Percentiles rank a stretch among this genome's conserved stretches.
Evolutionary conservation across 2,113 vertebrate species (phyloP).

Genomic region (Pyrgilauda ruficollis): DNA sequence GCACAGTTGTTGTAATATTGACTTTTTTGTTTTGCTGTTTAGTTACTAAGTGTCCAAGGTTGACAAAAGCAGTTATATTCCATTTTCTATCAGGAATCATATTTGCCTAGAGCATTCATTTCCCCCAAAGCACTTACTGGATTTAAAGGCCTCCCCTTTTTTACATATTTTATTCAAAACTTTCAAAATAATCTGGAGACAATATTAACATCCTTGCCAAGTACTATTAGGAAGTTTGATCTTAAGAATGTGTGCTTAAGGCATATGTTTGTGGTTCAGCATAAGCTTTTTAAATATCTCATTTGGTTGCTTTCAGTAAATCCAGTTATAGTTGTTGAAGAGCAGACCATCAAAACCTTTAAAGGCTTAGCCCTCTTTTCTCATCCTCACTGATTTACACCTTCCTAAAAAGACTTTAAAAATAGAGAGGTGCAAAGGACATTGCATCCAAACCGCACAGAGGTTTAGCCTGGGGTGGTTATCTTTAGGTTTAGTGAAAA

Average conservation of each 20-base stretch:
- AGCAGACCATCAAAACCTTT: constrained; percentile 12
- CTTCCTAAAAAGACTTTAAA: constrained; percentile 16
- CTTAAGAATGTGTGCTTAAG: background rate
- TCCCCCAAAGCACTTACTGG: background rate
- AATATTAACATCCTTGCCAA: background rate
- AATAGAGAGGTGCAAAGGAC: constrained; percentile 14
- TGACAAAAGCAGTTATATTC: constrained; percentile 58
- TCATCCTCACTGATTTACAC: constrained; percentile 7
- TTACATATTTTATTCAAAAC: background rate
- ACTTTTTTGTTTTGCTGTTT: constrained; percentile 59
- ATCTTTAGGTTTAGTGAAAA: constrained; percentile 33
- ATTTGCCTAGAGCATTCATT: background rate
- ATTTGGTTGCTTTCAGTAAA: constrained; percentile 36
- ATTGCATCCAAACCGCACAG: background rate
- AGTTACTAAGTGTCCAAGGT: constrained; percentile 57
- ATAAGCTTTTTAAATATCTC: constrained; percentile 43
- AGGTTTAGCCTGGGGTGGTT: background rate
- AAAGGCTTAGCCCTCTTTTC: constrained; percentile 31
- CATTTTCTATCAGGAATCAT: constrained; percentile 9
- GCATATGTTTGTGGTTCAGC: constrained; percentile 4
- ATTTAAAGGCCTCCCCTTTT: background rate
- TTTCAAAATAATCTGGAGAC: background rate
- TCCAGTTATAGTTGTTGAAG: constrained; percentile 25
- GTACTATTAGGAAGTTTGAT: background rate
- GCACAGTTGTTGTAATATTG: constrained; percentile 50